Percentiles rank a stretch among this genome's conserved stretches.
Conservation (phyloP, 2,113 vertebrate species). For the Rhinoderma darwinii region DNA sequence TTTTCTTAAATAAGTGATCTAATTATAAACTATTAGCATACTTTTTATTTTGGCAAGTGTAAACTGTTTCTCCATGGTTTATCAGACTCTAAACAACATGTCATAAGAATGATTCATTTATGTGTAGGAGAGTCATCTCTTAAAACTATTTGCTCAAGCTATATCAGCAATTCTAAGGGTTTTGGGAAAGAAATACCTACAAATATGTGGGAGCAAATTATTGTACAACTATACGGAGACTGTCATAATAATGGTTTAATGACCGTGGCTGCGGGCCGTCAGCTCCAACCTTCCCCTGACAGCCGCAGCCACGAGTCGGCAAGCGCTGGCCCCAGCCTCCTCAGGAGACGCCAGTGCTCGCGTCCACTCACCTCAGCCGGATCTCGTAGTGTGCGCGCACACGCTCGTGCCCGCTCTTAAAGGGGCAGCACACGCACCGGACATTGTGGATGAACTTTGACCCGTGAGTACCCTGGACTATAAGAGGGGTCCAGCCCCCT, state of each 20-base stretch:
- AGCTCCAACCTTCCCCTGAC: too few relatives aligned
- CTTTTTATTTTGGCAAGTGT: slow-evolving; percentile 15
- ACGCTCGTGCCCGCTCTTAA: too few relatives aligned
- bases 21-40: slow-evolving; percentile 17
- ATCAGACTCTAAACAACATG: slow-evolving; percentile 3
- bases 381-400: too few relatives aligned
- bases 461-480: too few relatives aligned
- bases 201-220: background rate
- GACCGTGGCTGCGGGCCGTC: too few relatives aligned
- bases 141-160: background rate
- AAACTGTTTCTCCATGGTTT: background rate
- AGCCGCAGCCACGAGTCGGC: too few relatives aligned
- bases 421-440: too few relatives aligned
- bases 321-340: too few relatives aligned
- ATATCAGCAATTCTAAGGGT: background rate
- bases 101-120: slow-evolving; percentile 2
- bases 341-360: too few relatives aligned
- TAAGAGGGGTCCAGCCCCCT: too few relatives aligned
- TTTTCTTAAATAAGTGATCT: slow-evolving; percentile 18
- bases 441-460: too few relatives aligned
- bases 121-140: slow-evolving; percentile 11
- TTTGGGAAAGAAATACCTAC: background rate
- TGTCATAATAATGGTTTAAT: background rate
- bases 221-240: background rate
- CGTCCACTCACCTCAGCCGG: too few relatives aligned